Conservation (phyloP, 1,140 invertebrate genomes). For the Frieseomelitta varia region DNA sequence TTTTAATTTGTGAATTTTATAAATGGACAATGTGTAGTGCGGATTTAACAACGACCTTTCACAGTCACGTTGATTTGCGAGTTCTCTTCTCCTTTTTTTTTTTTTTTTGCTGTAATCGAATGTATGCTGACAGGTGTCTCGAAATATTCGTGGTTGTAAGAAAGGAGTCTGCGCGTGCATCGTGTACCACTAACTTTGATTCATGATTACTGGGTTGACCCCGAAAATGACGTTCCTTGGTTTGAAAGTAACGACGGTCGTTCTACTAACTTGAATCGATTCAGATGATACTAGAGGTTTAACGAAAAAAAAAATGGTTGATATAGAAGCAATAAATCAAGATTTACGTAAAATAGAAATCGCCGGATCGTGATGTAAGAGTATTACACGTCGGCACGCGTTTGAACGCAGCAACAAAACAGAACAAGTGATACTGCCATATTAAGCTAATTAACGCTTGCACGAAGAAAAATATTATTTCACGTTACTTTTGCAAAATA, state of each 20-base stretch:
- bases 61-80: background rate
- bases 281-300: background rate
- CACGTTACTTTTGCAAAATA: background rate
- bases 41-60: background rate
- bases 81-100: background rate
- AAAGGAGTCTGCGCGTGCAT: conserved; percentile 38
- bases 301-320: background rate
- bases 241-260: conserved; percentile 37
- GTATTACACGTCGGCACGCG: background rate
- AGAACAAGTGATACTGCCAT: background rate
- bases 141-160: background rate
- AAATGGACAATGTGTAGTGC: background rate
- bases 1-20: background rate
- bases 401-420: background rate
- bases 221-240: conserved; percentile 51
- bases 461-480: background rate
- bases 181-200: conserved; percentile 72
- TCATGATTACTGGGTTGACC: conserved; percentile 54
- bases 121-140: background rate
- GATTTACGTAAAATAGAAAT: conserved; percentile 27
- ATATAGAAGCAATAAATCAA: conserved; percentile 42
- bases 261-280: conserved; percentile 57
- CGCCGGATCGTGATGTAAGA: background rate
- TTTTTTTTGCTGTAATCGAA: background rate
- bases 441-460: background rate